Conservation (phyloP, 2,888 invertebrate genomes). For the Allolobophora icterica region DNA sequence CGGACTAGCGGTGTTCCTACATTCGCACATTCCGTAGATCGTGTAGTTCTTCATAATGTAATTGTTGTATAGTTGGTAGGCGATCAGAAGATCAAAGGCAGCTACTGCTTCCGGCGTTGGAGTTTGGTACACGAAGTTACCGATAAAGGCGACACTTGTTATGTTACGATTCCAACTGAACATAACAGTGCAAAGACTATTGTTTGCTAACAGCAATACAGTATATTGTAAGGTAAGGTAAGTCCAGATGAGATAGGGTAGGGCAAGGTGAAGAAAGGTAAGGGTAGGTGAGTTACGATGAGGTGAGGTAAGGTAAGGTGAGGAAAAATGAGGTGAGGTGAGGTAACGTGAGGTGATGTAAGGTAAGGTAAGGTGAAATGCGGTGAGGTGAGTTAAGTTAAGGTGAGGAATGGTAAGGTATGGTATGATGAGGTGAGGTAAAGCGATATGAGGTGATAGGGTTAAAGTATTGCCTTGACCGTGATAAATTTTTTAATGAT, state of each 20-base stretch:
- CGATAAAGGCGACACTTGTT: slow-evolving; percentile 6
- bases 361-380: too few species aligned
- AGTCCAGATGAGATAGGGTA: neutral
- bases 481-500: too few species aligned
- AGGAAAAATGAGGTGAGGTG: too few species aligned
- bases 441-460: too few species aligned
- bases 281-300: neutral
- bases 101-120: neutral
- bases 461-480: too few species aligned
- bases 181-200: too few species aligned
- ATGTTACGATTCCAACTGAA: slow-evolving; percentile 12
- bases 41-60: neutral
- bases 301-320: neutral
- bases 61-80: neutral
- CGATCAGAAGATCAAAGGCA: neutral
- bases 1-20: neutral
- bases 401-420: too few species aligned
- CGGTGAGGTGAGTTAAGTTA: too few species aligned
- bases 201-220: too few species aligned
- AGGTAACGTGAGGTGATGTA: too few species aligned
- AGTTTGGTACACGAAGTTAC: neutral
- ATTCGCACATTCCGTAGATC: slow-evolving; percentile 4
- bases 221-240: neutral
- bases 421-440: too few species aligned
- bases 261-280: neutral